Base-by-base conservation (phyloP, 2,888 invertebrate species). In the Dendrolimus pini region DNA sequence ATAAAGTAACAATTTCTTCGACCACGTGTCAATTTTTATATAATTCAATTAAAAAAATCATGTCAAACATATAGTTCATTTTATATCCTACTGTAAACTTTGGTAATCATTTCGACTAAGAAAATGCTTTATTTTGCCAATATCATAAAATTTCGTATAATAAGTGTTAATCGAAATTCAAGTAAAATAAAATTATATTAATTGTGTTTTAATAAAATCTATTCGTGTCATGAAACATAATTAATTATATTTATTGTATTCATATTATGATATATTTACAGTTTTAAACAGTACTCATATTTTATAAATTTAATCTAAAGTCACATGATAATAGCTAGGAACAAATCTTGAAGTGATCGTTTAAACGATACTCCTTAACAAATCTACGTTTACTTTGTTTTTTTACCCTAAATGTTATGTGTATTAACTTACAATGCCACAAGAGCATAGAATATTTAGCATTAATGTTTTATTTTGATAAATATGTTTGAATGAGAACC, bases 41-140 rank as follows among this genome's bases (percentile, higher is more conserved):
- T 30, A 30, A 30, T 30, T 30, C 30, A 47, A 3, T 47, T 47
- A 6, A 9, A 47, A 47, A 47, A 10, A 47, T 47, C 47, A 47
- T 47, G 47, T 30, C 30, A 30, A 30, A 30, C 30, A 30, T 30
- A 30, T 30, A 30, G 30, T 30, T 30, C 30, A 47, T 47, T 47
- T 47, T 9, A 10, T 47, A 10, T 9, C 47, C 47, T 47, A 47
- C 12, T 62, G 67, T 72, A 73, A 66, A 72, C 80, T 82, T 82
- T 82, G 82, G 82, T 80, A 72, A 71, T 63, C 69, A 70, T 74
- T 77, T 77, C 77, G 80, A 80, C 80, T 81, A 78, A 74, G 67
- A 58, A 62, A 64, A 41, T 47, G 12, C 30, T 47, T 47, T 9
- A 47, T 9, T 47, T 47, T 12, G 12, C 47, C 47, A 47, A 41